phyloP scores from a whole-genome alignment of 92 coral and sea anemone genomes.

The Porites evermanni region DNA sequence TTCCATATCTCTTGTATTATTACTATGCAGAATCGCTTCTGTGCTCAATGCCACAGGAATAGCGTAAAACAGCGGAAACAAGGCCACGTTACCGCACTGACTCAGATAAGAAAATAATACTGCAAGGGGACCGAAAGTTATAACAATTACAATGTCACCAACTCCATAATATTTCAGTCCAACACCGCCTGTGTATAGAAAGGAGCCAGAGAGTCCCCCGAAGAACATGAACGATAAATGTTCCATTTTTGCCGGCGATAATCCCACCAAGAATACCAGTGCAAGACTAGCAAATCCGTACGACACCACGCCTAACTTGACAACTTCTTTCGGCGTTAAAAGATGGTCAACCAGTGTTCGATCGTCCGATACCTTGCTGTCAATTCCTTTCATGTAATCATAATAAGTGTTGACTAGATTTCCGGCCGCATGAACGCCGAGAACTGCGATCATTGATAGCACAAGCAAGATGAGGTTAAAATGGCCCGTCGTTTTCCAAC shows the following conservation, averaged over 20 bases:
- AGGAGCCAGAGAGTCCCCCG: slow-evolving; percentile 98
- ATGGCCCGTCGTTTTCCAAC: slow-evolving; percentile 90
- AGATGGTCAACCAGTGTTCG: slow-evolving; percentile 95
- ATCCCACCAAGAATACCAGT: slow-evolving; percentile 78
- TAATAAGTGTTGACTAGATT: slow-evolving; percentile 95
- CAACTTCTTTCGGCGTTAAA: slow-evolving; percentile 90
- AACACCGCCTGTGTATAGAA: slow-evolving; percentile 97
- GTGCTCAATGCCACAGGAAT: slow-evolving; percentile 90
- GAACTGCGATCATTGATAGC: slow-evolving; percentile 78
- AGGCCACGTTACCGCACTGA: slow-evolving; percentile 89
- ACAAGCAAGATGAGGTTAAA: slow-evolving; percentile 62
- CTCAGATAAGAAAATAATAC: slow-evolving; percentile 88
- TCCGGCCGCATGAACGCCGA: slow-evolving; percentile 98
- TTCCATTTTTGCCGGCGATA: slow-evolving; percentile 93
- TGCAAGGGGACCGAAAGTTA: slow-evolving; percentile 97
- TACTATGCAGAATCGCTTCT: slow-evolving; percentile 96
- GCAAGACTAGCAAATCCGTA: slow-evolving; percentile 84
- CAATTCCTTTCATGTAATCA: slow-evolving; percentile 95
- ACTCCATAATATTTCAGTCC: slow-evolving; percentile 96
- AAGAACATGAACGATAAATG: slow-evolving; percentile 93
- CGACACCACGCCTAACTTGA: slow-evolving; percentile 85
- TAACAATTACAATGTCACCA: slow-evolving; percentile 94
- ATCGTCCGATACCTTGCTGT: slow-evolving; percentile 95
- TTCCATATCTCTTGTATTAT: slow-evolving; percentile 91
- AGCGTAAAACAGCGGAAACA: slow-evolving; percentile 79